phyloP scores from a whole-genome alignment of 2,888 invertebrate genomes.

The Bursaphelenchus okinawaensis region DNA sequence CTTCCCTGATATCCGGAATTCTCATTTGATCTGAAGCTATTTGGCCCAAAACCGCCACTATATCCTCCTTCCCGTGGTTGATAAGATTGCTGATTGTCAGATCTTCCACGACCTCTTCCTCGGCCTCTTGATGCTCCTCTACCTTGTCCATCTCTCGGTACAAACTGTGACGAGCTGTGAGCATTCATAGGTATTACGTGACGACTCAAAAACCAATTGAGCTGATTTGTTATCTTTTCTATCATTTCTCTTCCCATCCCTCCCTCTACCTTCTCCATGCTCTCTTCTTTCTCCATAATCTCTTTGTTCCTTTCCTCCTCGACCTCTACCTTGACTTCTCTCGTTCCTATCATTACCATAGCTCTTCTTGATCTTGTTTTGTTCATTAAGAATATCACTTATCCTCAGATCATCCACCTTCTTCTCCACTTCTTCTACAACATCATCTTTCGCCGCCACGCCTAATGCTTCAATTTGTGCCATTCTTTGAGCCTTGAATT shows the following conservation, averaged over 20 bases:
- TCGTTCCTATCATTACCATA: neutral
- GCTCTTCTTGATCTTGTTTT: neutral
- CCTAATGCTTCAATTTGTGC: slow-evolving; percentile 11
- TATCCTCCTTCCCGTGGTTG: too few species aligned
- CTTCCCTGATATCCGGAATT: neutral
- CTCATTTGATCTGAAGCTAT: neutral
- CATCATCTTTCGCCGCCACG: neutral
- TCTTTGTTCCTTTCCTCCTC: neutral
- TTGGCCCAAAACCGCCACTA: neutral
- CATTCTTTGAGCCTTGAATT: slow-evolving; percentile 8
- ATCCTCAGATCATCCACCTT: neutral
- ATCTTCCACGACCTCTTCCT: neutral
- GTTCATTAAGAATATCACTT: neutral
- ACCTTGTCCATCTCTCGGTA: too few species aligned
- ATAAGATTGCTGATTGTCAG: too few species aligned
- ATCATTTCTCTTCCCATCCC: too few species aligned
- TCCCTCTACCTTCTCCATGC: too few species aligned
- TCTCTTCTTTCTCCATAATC: too few species aligned
- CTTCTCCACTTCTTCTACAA: neutral
- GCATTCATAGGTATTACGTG: too few species aligned
- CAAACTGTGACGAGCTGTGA: too few species aligned
- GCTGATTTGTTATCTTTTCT: too few species aligned
- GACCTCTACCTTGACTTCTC: neutral
- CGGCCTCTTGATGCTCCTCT: neutral
- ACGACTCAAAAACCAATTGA: too few species aligned